phyloP scores from a whole-genome alignment of 1,140 invertebrate species.

The Dryas iulia region DNA sequence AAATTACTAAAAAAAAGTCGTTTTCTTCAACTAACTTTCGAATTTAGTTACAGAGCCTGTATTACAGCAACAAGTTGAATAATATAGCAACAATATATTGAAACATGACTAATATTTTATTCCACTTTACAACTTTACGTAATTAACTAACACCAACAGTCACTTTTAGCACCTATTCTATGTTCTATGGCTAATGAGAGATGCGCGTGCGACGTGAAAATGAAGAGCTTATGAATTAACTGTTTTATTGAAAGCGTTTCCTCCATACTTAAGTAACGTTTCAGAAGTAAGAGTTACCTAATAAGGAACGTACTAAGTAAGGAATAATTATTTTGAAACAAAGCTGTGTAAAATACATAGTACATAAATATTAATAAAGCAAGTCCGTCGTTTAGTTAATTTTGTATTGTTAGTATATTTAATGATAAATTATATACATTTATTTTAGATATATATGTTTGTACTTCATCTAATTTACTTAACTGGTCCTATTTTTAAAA shows the following conservation, averaged over 20 bases:
- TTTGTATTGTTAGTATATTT: neutral
- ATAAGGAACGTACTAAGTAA: neutral
- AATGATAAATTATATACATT: no score
- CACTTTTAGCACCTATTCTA: neutral
- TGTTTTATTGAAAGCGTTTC: constrained; percentile 21
- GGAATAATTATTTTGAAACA: neutral
- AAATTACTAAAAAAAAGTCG: no score
- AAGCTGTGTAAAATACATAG: neutral
- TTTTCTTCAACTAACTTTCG: no score
- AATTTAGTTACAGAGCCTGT: no score
- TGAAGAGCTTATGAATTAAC: constrained; percentile 12
- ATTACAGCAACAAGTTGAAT: no score
- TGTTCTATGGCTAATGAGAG: neutral
- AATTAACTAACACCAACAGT: neutral
- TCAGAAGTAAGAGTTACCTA: neutral
- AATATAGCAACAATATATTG: neutral
- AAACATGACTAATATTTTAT: neutral
- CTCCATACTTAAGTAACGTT: constrained; percentile 6
- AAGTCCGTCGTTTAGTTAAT: neutral
- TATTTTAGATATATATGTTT: no score
- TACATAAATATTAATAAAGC: neutral
- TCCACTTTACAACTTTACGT: neutral
- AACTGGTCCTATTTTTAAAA: no score
- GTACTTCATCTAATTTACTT: no score
- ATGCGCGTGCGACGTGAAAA: constrained; percentile 20